Base-by-base conservation (phyloP, 2,797 vertebrate genomes). In the Macropus fuliginosus region DNA sequence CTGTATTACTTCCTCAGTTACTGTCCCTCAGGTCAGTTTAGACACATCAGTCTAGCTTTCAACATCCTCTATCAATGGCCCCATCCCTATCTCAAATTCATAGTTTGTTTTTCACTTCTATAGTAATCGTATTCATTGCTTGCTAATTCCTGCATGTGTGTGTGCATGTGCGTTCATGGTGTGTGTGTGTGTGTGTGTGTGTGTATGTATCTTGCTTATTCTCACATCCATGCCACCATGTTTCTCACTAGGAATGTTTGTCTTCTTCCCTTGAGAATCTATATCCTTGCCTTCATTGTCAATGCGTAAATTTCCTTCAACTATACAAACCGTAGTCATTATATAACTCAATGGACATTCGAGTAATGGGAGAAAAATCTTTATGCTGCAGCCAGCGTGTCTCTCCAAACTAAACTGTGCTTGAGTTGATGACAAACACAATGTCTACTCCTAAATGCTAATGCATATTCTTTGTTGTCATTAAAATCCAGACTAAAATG, bases 401-500 rank as follows among this genome's bases (percentile, higher is more conserved):
- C 40, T 27, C 74, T 50, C 40, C 40, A 87, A 87, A 50, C 40
- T 46, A 10, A 87, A 50, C 21, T 87, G 27, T 24, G 40, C 21
- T 87, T 1, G 50, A 27, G 5, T 11, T 87, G 9, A 46, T 46
- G 40, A 87, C 21, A 50, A 50, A 50, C 40, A 46, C 18, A 81
- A 74, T 16, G 40, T 87, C 74, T 46, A 3, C 40, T 24, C 21
- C 21, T 87, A 87, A 87, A 10, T 87, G 2, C 40, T 87, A 87
- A 87, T 46, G 74, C 6, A 55, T 4, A 92, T 66, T 9, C 91
- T 14, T 92, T 3, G 27, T 52, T 31, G 46, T 13, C 28, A 95
- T 90, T 8, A 94, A 91, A 95, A 92, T 93, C 92, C 52, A 94
- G 9, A 66, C 91, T 95, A 46, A 90, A 87, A 92, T 90, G 93